phyloP scores from a whole-genome alignment of 2,797 vertebrate species.

The Acropternis orthonyx region DNA sequence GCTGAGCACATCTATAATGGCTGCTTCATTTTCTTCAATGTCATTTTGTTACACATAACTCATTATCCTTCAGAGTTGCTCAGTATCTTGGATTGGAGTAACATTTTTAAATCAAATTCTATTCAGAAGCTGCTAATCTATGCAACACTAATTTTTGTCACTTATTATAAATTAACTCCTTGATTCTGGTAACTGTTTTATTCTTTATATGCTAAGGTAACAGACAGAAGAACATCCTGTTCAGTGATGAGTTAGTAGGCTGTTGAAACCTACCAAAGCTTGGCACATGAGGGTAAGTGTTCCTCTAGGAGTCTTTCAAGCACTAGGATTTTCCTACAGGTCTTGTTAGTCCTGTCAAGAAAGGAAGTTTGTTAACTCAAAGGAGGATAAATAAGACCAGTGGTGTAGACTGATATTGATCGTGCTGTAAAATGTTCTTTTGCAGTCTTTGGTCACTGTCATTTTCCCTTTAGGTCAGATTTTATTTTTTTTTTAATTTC shows the following conservation, averaged over 20 bases:
- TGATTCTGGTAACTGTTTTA: neutral
- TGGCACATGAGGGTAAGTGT: neutral
- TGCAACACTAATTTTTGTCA: neutral
- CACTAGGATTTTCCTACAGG: neutral
- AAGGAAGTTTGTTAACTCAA: neutral
- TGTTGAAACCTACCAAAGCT: neutral
- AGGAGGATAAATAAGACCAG: neutral
- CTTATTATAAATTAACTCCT: neutral
- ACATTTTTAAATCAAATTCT: neutral
- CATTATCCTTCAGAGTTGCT: neutral
- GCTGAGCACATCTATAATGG: neutral
- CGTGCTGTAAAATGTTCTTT: neutral
- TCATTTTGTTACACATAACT: neutral
- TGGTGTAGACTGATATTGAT: neutral
- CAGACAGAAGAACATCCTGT: neutral
- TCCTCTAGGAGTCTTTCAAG: neutral
- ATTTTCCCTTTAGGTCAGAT: neutral
- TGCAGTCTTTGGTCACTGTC: neutral
- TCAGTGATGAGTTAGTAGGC: neutral
- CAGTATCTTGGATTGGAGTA: neutral
- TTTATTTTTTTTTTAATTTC: neutral
- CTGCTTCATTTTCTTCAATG: slow-evolving; percentile 1
- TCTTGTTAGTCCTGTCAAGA: neutral
- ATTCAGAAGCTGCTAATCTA: neutral
- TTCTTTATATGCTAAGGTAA: neutral